Base-by-base conservation (phyloP, 2,888 invertebrate genomes). In the Muscina levida region DNA sequence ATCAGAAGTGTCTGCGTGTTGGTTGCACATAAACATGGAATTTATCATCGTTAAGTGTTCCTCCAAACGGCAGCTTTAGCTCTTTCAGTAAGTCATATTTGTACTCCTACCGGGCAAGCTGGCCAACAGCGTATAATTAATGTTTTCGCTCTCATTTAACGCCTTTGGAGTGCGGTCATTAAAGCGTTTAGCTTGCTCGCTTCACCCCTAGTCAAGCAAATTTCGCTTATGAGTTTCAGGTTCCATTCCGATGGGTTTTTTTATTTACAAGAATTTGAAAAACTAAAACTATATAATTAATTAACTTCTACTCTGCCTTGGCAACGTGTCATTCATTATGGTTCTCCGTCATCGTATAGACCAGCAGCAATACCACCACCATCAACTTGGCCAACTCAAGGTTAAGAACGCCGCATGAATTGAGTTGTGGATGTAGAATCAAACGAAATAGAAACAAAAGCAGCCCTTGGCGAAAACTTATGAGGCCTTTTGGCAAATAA, bases 31-130 rank as follows among this genome's bases (percentile, higher is more conserved):
- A 48, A 48, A 17, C 17, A 19, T 31, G 3, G 3, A 31, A 31
- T 31, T 48, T 48, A 17, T 48, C 6, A 19, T 19, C 48, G 10
- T 48, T 48, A 17, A 48, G 19, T 19, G 19, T 48, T 17, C 48
- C 17, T 48, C 48, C 48, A 48, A 48, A 48, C 48, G 19, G 19
- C 48, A 48, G 17, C 48, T 19, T 19, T 48, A 48, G n/a, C n/a
- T 48, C 48, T 48, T 48, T 17, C 17, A 48, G 48, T 48, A 3
- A 31, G 4, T 31, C 3, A 8, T 31, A 8, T 48, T 48, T 8
- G 1, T 48, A 31, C 31, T 31, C 4, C 48, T 0, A 15, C 19
- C 48, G 19, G 6, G 17, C 19, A 3, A 31, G 17, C 5, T 19
- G 19, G 48, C 17, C 19, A 15, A 3, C 48, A 1, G 46, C 13